Evolutionary conservation across 2,888 invertebrate species (phyloP), one percentile per base, ranked within the genome.

Genomic region (Mesoligia furuncula): DNA sequence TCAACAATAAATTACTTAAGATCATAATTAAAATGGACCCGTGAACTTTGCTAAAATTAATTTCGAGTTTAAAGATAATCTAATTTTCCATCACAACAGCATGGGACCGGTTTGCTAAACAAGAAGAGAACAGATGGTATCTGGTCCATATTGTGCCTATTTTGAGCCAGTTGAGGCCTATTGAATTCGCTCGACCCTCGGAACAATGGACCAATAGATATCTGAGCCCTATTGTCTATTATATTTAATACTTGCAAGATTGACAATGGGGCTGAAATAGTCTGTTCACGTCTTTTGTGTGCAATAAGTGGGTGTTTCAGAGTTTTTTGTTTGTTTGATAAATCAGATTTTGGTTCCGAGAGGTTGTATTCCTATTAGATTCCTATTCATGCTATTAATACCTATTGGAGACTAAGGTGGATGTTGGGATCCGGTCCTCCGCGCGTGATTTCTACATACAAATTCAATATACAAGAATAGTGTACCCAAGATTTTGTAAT

Each of bases 171-270:
- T 85, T 74, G 73, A 75, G 17, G 79, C 64, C 77, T 77, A 79
- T 86, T 83, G 74, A 87, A 84, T 76, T 75, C 64, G 61, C 68
- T 36, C 82, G 74, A 81, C 78, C 88, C 80, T 80, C 64, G 24
- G 64, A 77, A 88, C 89, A 88, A 89, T 80, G 36, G 78, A 51
- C 75, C 82, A 78, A 78, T 81, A 79, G 81, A 62, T 85, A 80
- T 81, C 73, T 73, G 20, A 31, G 3, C 27, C 81, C 83, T 62
- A 79, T 89, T 87, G 89, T 88, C 65, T 77, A 73, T 39, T 67
- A 85, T 80, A 83, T 80, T 83, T 75, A 80, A 79, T 74, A 80
- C 74, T 79, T 83, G 75, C 77, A 79, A 78, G 86, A 87, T 83
- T 80, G 74, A 86, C 86, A 87, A 83, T 80, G 20, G 75, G 0